Evolutionary conservation across 2,888 invertebrate species (phyloP).

Genomic region (Julus scanicus): DNA sequence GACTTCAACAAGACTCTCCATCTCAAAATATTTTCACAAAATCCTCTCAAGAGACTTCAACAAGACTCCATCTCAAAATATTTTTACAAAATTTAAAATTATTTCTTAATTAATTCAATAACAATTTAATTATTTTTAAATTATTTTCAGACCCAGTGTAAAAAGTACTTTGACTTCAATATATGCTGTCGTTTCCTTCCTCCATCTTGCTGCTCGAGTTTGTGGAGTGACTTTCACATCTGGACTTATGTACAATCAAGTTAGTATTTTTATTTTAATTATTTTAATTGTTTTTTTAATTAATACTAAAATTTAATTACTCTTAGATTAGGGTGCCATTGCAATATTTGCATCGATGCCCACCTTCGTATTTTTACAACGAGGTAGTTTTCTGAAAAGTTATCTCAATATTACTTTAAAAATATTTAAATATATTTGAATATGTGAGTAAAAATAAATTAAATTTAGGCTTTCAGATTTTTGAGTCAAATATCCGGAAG

Average conservation of each 20-base stretch:
- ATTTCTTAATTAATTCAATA: no score
- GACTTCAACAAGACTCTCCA: no score
- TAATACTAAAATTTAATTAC: not conserved
- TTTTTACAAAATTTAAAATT: no score
- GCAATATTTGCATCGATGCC: constrained; percentile 37
- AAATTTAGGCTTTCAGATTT: constrained; percentile 44
- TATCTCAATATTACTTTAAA: not conserved
- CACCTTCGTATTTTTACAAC: not conserved
- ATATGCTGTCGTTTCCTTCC: not conserved
- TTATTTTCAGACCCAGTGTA: not conserved
- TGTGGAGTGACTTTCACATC: constrained; percentile 24
- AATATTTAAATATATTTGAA: not conserved
- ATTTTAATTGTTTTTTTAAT: not conserved
- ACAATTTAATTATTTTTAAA: no score
- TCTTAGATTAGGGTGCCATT: constrained; percentile 45
- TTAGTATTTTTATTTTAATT: not conserved
- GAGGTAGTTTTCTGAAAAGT: constrained; percentile 4
- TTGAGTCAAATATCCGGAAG: constrained; percentile 26
- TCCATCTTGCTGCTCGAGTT: constrained; percentile 12
- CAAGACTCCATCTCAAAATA: no score
- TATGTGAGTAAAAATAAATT: not conserved
- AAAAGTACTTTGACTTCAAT: constrained; percentile 12
- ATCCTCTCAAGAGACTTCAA: no score
- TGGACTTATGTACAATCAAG: constrained; percentile 15
- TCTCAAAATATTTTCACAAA: no score